Conservation (phyloP, 2,113 vertebrate genomes). For the Anser brachyrhynchus region DNA sequence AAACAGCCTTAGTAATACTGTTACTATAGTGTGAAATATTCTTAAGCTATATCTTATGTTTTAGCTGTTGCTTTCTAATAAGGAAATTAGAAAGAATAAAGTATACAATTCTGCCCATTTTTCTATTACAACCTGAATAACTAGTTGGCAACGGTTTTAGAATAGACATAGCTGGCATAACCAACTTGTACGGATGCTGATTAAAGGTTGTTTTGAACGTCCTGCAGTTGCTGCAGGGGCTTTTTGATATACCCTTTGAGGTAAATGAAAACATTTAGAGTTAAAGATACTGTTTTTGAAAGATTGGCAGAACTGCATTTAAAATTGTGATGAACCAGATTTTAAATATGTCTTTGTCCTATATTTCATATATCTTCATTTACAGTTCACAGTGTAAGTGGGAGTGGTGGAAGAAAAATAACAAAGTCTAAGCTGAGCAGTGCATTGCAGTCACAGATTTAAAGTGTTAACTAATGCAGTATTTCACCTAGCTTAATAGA, state of each 20-base stretch:
- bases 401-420: background rate
- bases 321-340: background rate
- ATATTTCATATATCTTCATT: background rate
- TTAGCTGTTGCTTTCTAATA: background rate
- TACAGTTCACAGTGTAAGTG: background rate
- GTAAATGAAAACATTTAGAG: background rate
- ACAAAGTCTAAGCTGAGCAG: background rate
- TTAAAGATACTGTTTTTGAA: background rate
- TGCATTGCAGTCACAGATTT: background rate
- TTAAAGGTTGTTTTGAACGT: background rate
- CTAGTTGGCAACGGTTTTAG: background rate
- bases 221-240: background rate
- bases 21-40: background rate
- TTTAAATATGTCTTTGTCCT: background rate
- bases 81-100: background rate
- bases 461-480: background rate
- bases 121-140: background rate
- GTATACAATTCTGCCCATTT: background rate
- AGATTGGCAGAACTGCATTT: background rate
- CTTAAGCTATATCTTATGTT: background rate
- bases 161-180: background rate
- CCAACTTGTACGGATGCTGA: accelerated
- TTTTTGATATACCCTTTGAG: background rate
- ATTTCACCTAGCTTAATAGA: background rate
- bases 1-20: background rate